Evolutionary conservation across 2,113 vertebrate genomes (phyloP), one percentile per base, ranked within the genome.

Genomic region (Ivindomyrus marchei): DNA sequence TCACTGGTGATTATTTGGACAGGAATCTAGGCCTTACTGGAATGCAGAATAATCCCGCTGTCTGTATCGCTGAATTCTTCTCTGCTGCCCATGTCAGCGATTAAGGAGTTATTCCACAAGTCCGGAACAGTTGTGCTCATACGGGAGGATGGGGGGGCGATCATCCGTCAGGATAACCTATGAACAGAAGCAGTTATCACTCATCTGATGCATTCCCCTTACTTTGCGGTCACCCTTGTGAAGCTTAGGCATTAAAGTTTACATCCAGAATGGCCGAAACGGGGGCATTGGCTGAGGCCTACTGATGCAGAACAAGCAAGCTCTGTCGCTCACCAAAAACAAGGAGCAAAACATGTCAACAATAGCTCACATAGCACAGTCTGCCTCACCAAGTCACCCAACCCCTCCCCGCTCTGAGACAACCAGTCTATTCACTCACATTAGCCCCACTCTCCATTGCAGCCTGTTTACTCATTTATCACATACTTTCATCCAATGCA

Each of bases 21-120:
- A 42, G 74, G 17, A 36, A 47, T 46, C 39, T 7, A 86, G n/a
- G 83, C 88, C 95, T 94, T 95, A 97, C 97, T 96, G 90, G 97
- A 97, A 92, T 97, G 97, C 90, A 97, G 95, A 92, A 97, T 97
- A 94, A 97, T 96, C 85, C 97, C 97, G 0, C 97, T 97, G 95
- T 98, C 97, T 0, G 96, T 96, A 94, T 97, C 97, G 36, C 97
- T 98, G 94, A 94, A 94, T 91, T 97, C 97, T 84, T 97, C 97
- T 90, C 95, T 97, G 74, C 90, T 94, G 86, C 97, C 97, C 97
- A 97, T 98, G 91, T 91, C 88, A 62, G 90, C 42, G 53, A 77
- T 56, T 91, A 46, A 15, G 89, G 15, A 36, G 88, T 77, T 91
- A 36, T 85, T 92, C 84, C 92, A 93, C 89, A 93, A 86, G 83